phyloP scores from a whole-genome alignment of 2,888 invertebrate species.

The Pyrochroa serraticornis region DNA sequence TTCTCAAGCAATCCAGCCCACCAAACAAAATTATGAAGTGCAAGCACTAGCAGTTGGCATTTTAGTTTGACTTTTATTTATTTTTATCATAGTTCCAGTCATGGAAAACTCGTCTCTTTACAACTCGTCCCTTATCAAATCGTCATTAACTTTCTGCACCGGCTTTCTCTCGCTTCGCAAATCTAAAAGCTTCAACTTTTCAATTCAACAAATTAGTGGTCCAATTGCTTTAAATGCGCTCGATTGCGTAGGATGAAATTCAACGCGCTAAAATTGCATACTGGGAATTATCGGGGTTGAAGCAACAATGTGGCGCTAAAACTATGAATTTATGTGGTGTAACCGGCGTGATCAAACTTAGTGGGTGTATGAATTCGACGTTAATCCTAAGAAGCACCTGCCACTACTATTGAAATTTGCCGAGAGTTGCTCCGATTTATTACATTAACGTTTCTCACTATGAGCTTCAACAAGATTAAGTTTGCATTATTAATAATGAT shows the following conservation, averaged over 20 bases:
- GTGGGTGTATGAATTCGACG: constrained; percentile 18
- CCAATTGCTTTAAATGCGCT: too few species aligned
- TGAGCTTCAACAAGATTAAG: constrained; percentile 30
- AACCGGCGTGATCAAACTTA: constrained; percentile 22
- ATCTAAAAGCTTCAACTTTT: too few species aligned
- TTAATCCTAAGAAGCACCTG: constrained; percentile 32
- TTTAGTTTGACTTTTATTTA: too few species aligned
- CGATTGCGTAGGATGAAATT: too few species aligned
- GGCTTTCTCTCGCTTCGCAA: too few species aligned
- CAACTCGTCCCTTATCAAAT: too few species aligned
- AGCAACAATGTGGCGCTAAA: constrained; percentile 1
- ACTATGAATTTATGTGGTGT: constrained; percentile 13
- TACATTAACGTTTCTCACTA: constrained; percentile 31
- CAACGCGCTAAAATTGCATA: neutral
- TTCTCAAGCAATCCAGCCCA: too few species aligned
- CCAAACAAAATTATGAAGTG: too few species aligned
- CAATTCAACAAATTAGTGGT: too few species aligned
- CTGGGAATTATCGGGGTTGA: neutral
- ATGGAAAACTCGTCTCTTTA: too few species aligned
- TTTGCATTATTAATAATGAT: constrained; percentile 26
- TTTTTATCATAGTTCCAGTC: too few species aligned
- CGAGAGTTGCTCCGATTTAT: constrained; percentile 32
- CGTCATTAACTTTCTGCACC: too few species aligned
- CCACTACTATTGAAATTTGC: constrained; percentile 32
- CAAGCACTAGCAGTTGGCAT: constrained; percentile 37